These are phyloP conservation scores for Corythornis cristatus DNA, from an alignment of 2,113 vertebrate species.

Conservation along the genomic window DNA sequence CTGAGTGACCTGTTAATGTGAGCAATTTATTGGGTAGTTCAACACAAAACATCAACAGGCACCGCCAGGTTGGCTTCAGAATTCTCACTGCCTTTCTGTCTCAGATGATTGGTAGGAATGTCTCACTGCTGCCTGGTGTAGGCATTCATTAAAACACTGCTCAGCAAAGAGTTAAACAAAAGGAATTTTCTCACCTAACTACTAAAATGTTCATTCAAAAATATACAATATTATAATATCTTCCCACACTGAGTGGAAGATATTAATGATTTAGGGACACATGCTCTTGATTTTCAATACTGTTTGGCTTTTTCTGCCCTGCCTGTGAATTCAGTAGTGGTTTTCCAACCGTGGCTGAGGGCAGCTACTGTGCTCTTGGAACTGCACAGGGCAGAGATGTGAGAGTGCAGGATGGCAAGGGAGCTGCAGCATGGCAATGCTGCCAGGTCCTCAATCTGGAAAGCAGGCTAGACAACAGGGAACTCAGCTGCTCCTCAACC, in stretches of 20 bases:
- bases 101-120: conserved; percentile 58
- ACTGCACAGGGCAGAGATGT: neutral
- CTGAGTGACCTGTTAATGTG: conserved; percentile 57
- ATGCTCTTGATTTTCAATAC: neutral
- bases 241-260: neutral
- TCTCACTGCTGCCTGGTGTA: conserved; percentile 28
- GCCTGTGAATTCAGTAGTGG: neutral
- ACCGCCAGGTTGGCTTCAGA: conserved; percentile 52
- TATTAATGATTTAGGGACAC: neutral
- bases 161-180: conserved; percentile 60
- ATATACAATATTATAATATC: neutral
- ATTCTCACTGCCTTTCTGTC: conserved; percentile 34
- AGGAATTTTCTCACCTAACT: conserved; percentile 45
- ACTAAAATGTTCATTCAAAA: conserved; percentile 3
- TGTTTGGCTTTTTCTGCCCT: neutral
- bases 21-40: conserved; percentile 55
- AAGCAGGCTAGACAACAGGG: neutral
- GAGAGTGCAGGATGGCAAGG: neutral
- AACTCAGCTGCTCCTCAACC: neutral
- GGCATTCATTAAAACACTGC: conserved; percentile 51
- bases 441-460: neutral
- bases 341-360: neutral
- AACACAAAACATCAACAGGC: conserved; percentile 49
- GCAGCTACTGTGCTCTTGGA: neutral
- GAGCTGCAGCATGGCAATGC: neutral